phyloP scores from a whole-genome alignment of 1,140 invertebrate species.

The Drosophila miranda region DNA sequence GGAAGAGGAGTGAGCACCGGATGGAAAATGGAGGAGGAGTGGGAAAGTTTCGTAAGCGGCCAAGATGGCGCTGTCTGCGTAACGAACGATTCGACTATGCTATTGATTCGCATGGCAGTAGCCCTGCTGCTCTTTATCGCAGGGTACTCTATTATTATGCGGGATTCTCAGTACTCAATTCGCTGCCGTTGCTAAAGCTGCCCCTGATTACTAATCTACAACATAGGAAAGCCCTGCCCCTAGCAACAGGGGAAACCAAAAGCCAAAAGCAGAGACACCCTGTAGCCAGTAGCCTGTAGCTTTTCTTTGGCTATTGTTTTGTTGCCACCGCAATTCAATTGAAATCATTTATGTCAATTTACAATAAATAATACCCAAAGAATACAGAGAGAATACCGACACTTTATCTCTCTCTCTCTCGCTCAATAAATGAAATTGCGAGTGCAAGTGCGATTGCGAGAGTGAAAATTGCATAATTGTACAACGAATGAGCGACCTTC shows the following conservation, averaged over 20 bases:
- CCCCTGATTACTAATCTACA: not conserved
- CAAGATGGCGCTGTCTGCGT: too few species aligned
- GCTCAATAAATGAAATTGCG: constrained; percentile 36
- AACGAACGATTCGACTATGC: too few species aligned
- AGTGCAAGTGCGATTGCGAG: constrained; percentile 10
- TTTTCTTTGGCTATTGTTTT: constrained; percentile 15
- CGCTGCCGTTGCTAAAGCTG: not conserved
- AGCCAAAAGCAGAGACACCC: constrained; percentile 6
- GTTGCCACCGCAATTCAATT: constrained; percentile 67
- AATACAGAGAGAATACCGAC: not conserved
- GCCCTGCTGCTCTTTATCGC: too few species aligned
- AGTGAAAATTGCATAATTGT: constrained; percentile 72
- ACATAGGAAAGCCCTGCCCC: not conserved
- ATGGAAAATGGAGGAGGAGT: too few species aligned
- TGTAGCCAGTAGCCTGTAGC: too few species aligned
- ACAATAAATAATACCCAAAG: constrained; percentile 64
- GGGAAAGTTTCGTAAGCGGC: too few species aligned
- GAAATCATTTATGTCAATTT: constrained; percentile 80
- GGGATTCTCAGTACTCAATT: too few species aligned
- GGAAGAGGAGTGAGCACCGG: too few species aligned
- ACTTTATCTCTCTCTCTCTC: too few species aligned
- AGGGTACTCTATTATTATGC: too few species aligned
- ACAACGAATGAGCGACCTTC: constrained; percentile 58
- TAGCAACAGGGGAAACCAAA: constrained; percentile 46
- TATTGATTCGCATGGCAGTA: too few species aligned